Evolutionary conservation across 2,888 invertebrate genomes (phyloP).

Genomic region (Physocephala rufipes): DNA sequence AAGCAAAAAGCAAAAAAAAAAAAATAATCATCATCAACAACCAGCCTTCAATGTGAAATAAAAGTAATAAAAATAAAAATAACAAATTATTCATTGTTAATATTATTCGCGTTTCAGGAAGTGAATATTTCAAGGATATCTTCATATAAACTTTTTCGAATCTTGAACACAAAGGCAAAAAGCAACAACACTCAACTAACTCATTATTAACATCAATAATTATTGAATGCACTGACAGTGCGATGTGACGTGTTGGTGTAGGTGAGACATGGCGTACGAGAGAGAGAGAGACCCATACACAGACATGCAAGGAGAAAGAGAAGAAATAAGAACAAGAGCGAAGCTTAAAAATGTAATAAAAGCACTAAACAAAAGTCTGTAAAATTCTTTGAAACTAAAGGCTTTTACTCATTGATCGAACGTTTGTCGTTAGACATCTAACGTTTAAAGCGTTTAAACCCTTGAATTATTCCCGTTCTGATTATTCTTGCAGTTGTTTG

Average conservation of each 20-base stretch:
- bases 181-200: background rate
- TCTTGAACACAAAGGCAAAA: constrained; percentile 36
- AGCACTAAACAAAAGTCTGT: too few relatives aligned
- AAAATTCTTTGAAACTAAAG: constrained; percentile 16
- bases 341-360: background rate
- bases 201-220: constrained; percentile 21
- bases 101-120: constrained; percentile 64
- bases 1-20: constrained; percentile 4
- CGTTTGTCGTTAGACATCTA: constrained; percentile 10
- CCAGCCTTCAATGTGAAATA: constrained; percentile 30
- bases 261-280: too few relatives aligned
- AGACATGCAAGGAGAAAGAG: background rate
- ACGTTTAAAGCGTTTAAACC: background rate
- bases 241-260: background rate
- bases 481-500: too few relatives aligned
- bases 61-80: constrained; percentile 22
- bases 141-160: constrained; percentile 35
- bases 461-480: too few relatives aligned
- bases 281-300: constrained; percentile 4
- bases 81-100: constrained; percentile 36
- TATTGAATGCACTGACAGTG: constrained; percentile 25
- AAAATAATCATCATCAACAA: constrained; percentile 26
- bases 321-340: background rate
- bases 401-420: constrained; percentile 18
- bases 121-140: constrained; percentile 62